Percentiles rank a stretch among this genome's conserved stretches.
phyloP scores from a whole-genome alignment of 2,797 vertebrate species.

The Xiphophorus birchmanni region DNA sequence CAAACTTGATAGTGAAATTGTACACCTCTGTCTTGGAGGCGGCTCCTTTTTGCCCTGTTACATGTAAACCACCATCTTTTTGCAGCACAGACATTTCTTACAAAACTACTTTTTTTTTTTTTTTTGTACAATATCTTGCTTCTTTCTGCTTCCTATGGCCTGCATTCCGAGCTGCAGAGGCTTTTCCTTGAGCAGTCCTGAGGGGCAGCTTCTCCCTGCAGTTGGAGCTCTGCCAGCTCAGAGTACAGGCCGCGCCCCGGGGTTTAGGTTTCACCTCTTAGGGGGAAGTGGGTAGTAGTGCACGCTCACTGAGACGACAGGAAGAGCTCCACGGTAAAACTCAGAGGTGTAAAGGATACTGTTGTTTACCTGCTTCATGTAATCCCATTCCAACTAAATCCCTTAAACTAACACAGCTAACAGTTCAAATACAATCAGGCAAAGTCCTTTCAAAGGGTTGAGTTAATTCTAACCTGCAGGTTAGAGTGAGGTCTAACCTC shows the following conservation, averaged over 20 bases:
- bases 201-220: not conserved
- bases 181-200: not conserved
- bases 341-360: slow-evolving; percentile 14
- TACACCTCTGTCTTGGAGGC: not conserved
- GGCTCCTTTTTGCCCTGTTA: not conserved
- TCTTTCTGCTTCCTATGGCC: not conserved
- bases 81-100: not conserved
- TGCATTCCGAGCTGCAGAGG: not conserved
- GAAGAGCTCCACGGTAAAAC: slow-evolving; percentile 13
- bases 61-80: not conserved
- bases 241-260: not conserved
- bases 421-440: not conserved
- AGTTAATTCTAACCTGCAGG: not conserved
- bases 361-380: not conserved
- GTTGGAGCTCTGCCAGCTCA: not conserved
- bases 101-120: not conserved
- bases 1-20: slow-evolving; percentile 1
- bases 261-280: slow-evolving; percentile 40
- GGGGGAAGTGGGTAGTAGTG: slow-evolving; percentile 27
- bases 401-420: not conserved
- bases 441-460: not conserved
- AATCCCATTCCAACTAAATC: not conserved
- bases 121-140: not conserved
- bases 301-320: not conserved
- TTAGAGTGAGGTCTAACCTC: not conserved